Evolutionary conservation across 2,888 invertebrate species (phyloP).

Genomic region (Cantharis nigra): DNA sequence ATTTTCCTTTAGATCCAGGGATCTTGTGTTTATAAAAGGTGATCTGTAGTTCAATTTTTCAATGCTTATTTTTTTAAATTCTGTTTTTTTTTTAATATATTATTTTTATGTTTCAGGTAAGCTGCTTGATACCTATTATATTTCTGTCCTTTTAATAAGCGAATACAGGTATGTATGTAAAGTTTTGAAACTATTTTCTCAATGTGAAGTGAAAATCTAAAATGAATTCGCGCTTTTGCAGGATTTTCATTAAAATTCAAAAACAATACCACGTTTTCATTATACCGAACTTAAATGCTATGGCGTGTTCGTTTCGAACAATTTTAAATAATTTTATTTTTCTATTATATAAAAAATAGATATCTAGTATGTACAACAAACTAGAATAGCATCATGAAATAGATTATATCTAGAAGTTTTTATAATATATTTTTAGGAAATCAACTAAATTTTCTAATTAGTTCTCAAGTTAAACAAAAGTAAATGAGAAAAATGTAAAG

Average conservation of each 20-base stretch:
- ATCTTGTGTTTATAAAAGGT: not conserved
- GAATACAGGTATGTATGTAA: not conserved
- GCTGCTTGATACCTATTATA: not conserved
- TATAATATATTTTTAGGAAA: too few relatives aligned
- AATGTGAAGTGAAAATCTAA: not conserved
- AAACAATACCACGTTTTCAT: not conserved
- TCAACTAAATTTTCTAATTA: too few relatives aligned
- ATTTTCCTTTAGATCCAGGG: constrained; percentile 8
- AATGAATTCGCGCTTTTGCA: not conserved
- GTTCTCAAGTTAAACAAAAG: too few relatives aligned
- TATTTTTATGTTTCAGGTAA: not conserved
- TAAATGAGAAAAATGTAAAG: too few relatives aligned
- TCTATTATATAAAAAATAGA: not conserved
- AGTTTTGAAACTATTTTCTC: not conserved
- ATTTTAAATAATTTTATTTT: not conserved
- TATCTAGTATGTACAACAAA: not conserved
- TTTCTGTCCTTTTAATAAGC: not conserved
- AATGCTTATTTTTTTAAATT: not conserved
- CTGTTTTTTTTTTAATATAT: not conserved
- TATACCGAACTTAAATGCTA: too few relatives aligned
- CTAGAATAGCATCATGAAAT: too few relatives aligned
- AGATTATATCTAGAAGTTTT: too few relatives aligned
- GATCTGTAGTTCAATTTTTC: not conserved
- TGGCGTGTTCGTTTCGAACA: not conserved
- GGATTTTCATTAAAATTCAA: not conserved